Evolutionary conservation across 2,113 vertebrate genomes (phyloP).

Genomic region (Meleagris gallopavo): DNA sequence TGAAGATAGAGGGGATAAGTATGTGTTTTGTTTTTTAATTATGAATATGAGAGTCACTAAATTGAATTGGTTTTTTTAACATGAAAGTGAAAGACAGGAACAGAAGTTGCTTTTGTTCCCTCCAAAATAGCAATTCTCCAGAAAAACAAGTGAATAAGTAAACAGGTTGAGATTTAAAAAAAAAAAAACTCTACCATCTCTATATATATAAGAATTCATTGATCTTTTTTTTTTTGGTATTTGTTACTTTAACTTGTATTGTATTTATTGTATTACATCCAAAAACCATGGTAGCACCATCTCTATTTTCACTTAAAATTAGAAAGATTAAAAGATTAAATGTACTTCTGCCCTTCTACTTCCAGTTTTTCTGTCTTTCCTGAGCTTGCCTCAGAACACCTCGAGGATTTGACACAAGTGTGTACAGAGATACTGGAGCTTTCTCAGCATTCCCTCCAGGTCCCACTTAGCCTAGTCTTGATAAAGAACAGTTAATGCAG

Average conservation of each 20-base stretch:
- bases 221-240: neutral
- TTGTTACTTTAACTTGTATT: neutral
- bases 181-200: neutral
- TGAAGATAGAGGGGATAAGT: neutral
- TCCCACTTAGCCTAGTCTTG: neutral
- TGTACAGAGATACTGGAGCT: neutral
- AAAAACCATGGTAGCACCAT: neutral
- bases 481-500: neutral
- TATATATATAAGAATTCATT: neutral
- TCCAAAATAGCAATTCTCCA: neutral
- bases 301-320: neutral
- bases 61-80: neutral
- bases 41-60: neutral
- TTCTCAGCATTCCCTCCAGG: neutral
- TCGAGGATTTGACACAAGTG: neutral
- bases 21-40: neutral
- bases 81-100: neutral
- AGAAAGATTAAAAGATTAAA: neutral
- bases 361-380: neutral
- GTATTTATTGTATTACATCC: neutral
- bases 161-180: neutral
- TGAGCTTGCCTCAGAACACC: neutral
- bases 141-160: neutral
- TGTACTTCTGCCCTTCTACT: neutral
- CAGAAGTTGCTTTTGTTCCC: neutral